These are phyloP conservation scores for Fragum sueziense DNA, from an alignment of 2,888 invertebrate species.

Conservation along the genomic window DNA sequence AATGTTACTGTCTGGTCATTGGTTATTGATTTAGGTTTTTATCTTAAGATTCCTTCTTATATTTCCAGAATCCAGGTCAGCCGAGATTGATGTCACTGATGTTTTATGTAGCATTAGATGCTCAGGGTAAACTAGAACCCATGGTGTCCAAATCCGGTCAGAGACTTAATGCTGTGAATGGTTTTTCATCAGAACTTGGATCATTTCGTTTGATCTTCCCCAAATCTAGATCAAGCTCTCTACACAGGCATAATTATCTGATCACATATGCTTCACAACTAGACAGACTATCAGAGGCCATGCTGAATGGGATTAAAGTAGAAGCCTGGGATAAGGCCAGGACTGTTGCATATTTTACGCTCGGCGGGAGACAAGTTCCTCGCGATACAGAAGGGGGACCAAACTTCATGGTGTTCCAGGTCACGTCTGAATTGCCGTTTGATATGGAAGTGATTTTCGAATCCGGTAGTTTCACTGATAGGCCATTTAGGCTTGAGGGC, in stretches of 20 bases:
- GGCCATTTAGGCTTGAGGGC: slow-evolving; percentile 83
- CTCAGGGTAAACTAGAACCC: slow-evolving; percentile 77
- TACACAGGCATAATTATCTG: slow-evolving; percentile 73
- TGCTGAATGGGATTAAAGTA: slow-evolving; percentile 72
- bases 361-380: slow-evolving; percentile 77
- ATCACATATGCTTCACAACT: slow-evolving; percentile 72
- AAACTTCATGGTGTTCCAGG: slow-evolving; percentile 82
- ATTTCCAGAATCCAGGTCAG: slow-evolving; percentile 62
- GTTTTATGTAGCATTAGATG: slow-evolving; percentile 85
- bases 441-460: slow-evolving; percentile 92
- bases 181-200: slow-evolving; percentile 90
- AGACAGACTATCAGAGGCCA: slow-evolving; percentile 76
- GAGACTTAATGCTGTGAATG: slow-evolving; percentile 86
- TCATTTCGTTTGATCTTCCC: slow-evolving; percentile 87
- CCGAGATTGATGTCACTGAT: slow-evolving; percentile 78
- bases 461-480: slow-evolving; percentile 84
- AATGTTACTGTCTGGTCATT: too few relatives aligned
- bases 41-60: slow-evolving; percentile 13
- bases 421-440: slow-evolving; percentile 87
- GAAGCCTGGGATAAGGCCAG: slow-evolving; percentile 76
- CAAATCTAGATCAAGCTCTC: slow-evolving; percentile 71
- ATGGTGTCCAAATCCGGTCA: slow-evolving; percentile 66
- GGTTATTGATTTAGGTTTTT: neutral
- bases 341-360: slow-evolving; percentile 72
- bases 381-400: slow-evolving; percentile 76